phyloP scores from a whole-genome alignment of 2,888 invertebrate genomes.

The Clostera curtula region DNA sequence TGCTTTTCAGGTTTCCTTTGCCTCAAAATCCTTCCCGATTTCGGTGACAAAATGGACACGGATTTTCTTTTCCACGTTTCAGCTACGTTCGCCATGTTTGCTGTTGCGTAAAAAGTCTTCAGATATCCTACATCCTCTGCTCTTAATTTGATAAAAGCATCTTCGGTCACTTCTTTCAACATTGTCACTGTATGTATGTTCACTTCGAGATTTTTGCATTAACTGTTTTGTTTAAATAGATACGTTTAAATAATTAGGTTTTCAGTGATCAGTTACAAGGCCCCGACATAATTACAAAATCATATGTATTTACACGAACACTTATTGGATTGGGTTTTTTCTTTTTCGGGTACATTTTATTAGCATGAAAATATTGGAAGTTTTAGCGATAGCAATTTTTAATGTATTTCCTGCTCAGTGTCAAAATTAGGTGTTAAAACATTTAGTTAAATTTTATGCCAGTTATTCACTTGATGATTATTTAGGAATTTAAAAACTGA shows the following conservation, averaged over 20 bases:
- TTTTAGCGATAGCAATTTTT: too few relatives aligned
- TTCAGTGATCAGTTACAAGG: slow-evolving; percentile 18
- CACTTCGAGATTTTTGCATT: slow-evolving; percentile 8
- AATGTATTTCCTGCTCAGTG: too few relatives aligned
- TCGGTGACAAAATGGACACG: slow-evolving; percentile 52
- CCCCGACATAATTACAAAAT: not conserved
- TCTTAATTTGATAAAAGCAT: slow-evolving; percentile 34
- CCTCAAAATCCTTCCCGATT: slow-evolving; percentile 42
- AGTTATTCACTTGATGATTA: too few relatives aligned
- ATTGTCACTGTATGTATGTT: slow-evolving; percentile 24
- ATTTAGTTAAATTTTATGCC: too few relatives aligned
- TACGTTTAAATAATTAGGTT: slow-evolving; percentile 14
- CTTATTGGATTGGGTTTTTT: too few relatives aligned
- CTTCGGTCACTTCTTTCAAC: slow-evolving; percentile 43
- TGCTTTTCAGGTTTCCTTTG: slow-evolving; percentile 23
- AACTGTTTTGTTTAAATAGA: slow-evolving; percentile 19
- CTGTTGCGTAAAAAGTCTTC: slow-evolving; percentile 35
- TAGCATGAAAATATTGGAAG: too few relatives aligned
- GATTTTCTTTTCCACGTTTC: slow-evolving; percentile 51
- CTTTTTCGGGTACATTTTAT: too few relatives aligned
- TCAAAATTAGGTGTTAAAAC: not conserved
- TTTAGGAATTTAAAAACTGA: too few relatives aligned
- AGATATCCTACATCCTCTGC: slow-evolving; percentile 45
- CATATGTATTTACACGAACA: too few relatives aligned
- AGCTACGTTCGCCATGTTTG: slow-evolving; percentile 27